phyloP scores from a whole-genome alignment of 1,140 invertebrate species.

The Magallana gigas region DNA sequence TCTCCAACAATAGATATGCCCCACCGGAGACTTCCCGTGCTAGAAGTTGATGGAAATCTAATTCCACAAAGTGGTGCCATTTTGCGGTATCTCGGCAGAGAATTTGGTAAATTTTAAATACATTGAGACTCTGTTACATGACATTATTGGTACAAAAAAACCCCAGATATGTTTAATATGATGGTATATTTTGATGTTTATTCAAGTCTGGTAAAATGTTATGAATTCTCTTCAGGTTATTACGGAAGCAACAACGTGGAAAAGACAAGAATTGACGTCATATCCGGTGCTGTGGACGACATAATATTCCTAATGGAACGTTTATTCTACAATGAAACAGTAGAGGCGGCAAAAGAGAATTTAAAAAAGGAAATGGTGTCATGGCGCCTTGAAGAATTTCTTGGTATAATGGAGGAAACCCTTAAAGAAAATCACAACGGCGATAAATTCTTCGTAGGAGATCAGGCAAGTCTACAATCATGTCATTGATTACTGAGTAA shows the following conservation, averaged over 20 bases:
- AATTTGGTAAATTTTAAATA: neutral
- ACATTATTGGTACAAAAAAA: too few relatives aligned
- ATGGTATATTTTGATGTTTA: too few relatives aligned
- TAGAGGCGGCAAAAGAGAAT: neutral
- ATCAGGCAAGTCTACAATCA: neutral
- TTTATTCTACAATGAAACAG: neutral
- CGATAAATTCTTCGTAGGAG: neutral
- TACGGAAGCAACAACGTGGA: neutral
- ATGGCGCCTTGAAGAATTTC: neutral
- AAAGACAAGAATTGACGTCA: constrained; percentile 14
- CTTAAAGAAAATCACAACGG: neutral
- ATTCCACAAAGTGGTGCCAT: constrained; percentile 44
- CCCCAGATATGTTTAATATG: too few relatives aligned
- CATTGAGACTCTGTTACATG: too few relatives aligned
- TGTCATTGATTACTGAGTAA: too few relatives aligned
- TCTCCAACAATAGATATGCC: constrained; percentile 1
- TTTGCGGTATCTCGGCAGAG: neutral
- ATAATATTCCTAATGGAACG: neutral
- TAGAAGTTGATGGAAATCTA: neutral
- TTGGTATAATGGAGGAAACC: neutral
- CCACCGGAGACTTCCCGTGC: constrained; percentile 31
- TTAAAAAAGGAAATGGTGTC: neutral
- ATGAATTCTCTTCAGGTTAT: neutral
- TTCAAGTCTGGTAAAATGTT: too few relatives aligned
- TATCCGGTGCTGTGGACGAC: constrained; percentile 3